Percentiles rank a stretch among this genome's conserved stretches.
phyloP scores from a whole-genome alignment of 2,797 vertebrate genomes.

The Bucorvus abyssinicus region DNA sequence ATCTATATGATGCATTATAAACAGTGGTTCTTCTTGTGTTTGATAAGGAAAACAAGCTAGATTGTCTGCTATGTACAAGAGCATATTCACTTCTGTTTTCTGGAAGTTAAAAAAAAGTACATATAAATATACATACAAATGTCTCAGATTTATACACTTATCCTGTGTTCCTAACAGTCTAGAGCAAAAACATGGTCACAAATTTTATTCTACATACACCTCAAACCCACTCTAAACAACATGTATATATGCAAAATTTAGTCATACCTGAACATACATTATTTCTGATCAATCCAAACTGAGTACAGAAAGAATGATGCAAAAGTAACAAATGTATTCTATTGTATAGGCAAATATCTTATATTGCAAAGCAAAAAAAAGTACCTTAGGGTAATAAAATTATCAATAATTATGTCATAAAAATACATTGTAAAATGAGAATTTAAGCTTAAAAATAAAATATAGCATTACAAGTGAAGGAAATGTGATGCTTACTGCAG shows the following conservation, averaged over 20 bases:
- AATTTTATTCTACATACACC: background rate
- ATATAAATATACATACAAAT: background rate
- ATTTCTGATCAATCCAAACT: background rate
- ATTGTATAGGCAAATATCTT: background rate
- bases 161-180: background rate
- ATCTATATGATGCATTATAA: slow-evolving; percentile 99
- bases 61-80: slow-evolving; percentile 97
- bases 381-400: background rate
- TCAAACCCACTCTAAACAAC: background rate
- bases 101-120: slow-evolving; percentile 67
- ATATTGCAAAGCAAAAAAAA: background rate
- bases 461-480: background rate
- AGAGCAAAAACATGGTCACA: background rate
- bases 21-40: slow-evolving; percentile 95
- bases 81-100: slow-evolving; percentile 96
- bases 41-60: slow-evolving; percentile 96
- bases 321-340: background rate
- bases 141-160: background rate
- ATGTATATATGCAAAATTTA: background rate
- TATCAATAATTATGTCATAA: background rate
- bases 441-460: background rate
- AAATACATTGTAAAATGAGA: background rate
- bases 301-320: background rate
- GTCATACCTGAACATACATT: background rate
- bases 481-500: slow-evolving; percentile 82